Evolutionary conservation across 2,888 invertebrate species (phyloP), one percentile per base, ranked within the genome.

Genomic region (Aradus depressus): DNA sequence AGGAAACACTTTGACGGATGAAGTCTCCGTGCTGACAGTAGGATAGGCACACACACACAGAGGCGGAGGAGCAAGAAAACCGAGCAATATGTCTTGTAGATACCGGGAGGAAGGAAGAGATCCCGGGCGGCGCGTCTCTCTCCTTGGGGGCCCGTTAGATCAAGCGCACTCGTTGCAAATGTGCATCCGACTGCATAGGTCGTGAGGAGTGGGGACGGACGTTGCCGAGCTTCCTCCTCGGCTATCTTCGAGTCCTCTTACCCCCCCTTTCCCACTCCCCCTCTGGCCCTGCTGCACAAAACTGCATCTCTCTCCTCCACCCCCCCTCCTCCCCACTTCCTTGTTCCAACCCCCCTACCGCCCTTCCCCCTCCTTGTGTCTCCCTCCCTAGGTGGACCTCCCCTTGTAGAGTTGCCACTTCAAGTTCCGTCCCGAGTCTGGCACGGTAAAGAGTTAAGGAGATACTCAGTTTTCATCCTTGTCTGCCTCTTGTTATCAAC

Each of bases 181-280:
- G 55, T 55, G 55, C 55, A 55, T 55, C 52, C 28, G 52, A 53
- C 55, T 55, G 55, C 55, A 55, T 52, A 45, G 45, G 53, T 28
- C n/a, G 14, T 18, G 25, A n/a, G 37, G 26, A 18, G 18, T 42
- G 39, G 41, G 28, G 53, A 26, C 53, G 53, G 25, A 22, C 14
- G 45, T 45, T 16, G 41, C 44, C 25, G 38, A 16, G 45, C n/a
- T 26, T 48, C 48, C 35, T 48, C 22, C 38, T 25, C 38, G 35
- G 32, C 34, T 25, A 26, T 21, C 44, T 14, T 26, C 32, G 26
- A 28, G 34, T n/a, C 25, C 10, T 14, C 25, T 18, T 8, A 32
- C 35, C 35, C 44, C 16, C 22, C 18, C 12, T 8, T 12, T n/a
- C n/a, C 8, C 16, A n/a, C 31, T 38, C 44, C 16, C 50, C 56